A percentile compares a stretch with the other conserved stretches of the same genome.
These are phyloP conservation scores for Ceratina calcarata DNA, from an alignment of 1,140 invertebrate genomes.

Conservation along the genomic window DNA sequence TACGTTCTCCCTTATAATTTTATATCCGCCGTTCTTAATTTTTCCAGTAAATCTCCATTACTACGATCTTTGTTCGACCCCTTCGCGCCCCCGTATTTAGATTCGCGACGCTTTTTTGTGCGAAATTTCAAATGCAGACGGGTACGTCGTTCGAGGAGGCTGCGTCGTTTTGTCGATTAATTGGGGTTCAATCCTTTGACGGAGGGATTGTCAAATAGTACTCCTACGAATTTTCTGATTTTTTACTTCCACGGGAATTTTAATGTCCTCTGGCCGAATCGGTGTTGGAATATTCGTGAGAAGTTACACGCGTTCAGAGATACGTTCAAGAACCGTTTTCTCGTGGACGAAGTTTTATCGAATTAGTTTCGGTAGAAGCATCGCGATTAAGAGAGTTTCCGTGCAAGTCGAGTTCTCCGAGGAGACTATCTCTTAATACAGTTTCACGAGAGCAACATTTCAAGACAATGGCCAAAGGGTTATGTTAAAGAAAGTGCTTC, in stretches of 20 bases:
- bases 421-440: too few relatives aligned
- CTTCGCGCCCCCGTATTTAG: constrained; percentile 11
- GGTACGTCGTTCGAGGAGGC: constrained; percentile 63
- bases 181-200: constrained; percentile 55
- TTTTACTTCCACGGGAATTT: not conserved
- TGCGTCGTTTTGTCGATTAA: constrained; percentile 70
- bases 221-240: constrained; percentile 47
- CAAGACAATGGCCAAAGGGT: too few relatives aligned
- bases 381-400: too few relatives aligned
- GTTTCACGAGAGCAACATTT: too few relatives aligned
- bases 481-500: too few relatives aligned
- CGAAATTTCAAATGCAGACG: constrained; percentile 73
- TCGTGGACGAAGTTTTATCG: not conserved
- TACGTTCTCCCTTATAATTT: constrained; percentile 1
- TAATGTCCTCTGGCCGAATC: not conserved
- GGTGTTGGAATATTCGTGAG: not conserved
- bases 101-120: constrained; percentile 8
- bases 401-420: too few relatives aligned
- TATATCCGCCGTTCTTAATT: constrained; percentile 9
- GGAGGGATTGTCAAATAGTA: too few relatives aligned
- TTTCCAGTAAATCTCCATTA: constrained; percentile 5
- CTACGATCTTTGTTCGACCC: not conserved
- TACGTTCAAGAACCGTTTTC: too few relatives aligned
- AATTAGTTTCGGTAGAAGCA: too few relatives aligned
- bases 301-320: too few relatives aligned